A percentile compares a stretch with the other conserved stretches of the same genome.
phyloP scores from a whole-genome alignment of 2,797 vertebrate species.

The Leptoclinus maculatus region DNA sequence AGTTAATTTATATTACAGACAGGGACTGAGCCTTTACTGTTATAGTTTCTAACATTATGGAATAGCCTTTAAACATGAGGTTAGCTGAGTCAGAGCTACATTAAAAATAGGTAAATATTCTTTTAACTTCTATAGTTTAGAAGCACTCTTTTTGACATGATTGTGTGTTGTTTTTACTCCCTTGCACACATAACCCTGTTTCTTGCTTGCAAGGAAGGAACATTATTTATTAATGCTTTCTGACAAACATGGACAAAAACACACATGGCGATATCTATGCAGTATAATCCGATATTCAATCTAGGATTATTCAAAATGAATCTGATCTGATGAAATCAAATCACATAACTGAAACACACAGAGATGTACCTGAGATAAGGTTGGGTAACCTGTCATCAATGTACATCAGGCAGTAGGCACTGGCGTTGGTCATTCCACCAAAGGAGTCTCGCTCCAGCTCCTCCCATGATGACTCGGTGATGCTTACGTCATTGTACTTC shows the following conservation, averaged over 20 bases:
- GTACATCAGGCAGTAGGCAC: slow-evolving; percentile 98
- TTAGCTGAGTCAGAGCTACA: not conserved
- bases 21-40: not conserved
- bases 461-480: slow-evolving; percentile 95
- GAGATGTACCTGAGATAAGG: slow-evolving; percentile 83
- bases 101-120: not conserved
- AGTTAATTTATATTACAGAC: not conserved
- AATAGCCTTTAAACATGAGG: not conserved
- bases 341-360: not conserved
- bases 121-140: not conserved
- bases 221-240: not conserved
- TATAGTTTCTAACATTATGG: not conserved
- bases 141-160: not conserved
- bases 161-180: not conserved
- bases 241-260: not conserved
- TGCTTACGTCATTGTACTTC: slow-evolving; percentile 94
- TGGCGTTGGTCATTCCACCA: slow-evolving; percentile 94
- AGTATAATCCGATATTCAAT: not conserved
- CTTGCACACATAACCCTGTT: not conserved
- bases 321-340: not conserved
- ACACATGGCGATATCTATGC: not conserved
- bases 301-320: not conserved
- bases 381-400: slow-evolving; percentile 86
- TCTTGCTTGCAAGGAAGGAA: not conserved
- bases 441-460: slow-evolving; percentile 95